Percentiles rank a stretch among this genome's conserved stretches.
phyloP scores from a whole-genome alignment of 2,888 invertebrate genomes.

The Branchinecta sandiegonensis region DNA sequence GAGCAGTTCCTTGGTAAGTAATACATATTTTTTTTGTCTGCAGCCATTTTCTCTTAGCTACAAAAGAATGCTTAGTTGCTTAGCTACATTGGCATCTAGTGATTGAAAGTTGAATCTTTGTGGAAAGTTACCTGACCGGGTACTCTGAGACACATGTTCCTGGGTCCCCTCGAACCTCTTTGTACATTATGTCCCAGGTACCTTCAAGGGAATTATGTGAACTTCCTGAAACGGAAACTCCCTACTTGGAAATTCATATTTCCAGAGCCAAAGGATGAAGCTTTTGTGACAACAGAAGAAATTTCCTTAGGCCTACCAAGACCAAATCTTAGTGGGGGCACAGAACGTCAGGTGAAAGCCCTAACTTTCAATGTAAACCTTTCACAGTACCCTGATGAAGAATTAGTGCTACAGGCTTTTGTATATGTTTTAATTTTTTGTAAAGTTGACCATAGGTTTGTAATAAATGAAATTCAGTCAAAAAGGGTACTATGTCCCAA shows the following conservation, averaged over 20 bases:
- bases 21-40: too few relatives aligned
- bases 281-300: conserved; percentile 4
- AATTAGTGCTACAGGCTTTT: conserved; percentile 10
- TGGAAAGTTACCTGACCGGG: background rate
- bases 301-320: background rate
- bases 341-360: background rate
- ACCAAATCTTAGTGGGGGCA: background rate
- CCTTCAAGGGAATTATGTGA: too few relatives aligned
- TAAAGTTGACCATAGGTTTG: background rate
- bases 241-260: too few relatives aligned
- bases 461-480: conserved; percentile 1
- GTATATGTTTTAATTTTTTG: background rate
- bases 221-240: too few relatives aligned
- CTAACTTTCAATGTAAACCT: conserved; percentile 1
- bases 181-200: conserved; percentile 11
- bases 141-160: conserved; percentile 14
- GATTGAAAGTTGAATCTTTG: conserved; percentile 5
- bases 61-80: background rate
- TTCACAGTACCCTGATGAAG: background rate
- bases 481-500: too few relatives aligned
- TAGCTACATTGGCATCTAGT: background rate
- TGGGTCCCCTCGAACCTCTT: background rate
- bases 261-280: too few relatives aligned
- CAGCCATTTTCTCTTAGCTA: conserved; percentile 2
- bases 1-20: too few relatives aligned